Conservation (phyloP, 2,888 invertebrate genomes). For the Junonia oenone region DNA sequence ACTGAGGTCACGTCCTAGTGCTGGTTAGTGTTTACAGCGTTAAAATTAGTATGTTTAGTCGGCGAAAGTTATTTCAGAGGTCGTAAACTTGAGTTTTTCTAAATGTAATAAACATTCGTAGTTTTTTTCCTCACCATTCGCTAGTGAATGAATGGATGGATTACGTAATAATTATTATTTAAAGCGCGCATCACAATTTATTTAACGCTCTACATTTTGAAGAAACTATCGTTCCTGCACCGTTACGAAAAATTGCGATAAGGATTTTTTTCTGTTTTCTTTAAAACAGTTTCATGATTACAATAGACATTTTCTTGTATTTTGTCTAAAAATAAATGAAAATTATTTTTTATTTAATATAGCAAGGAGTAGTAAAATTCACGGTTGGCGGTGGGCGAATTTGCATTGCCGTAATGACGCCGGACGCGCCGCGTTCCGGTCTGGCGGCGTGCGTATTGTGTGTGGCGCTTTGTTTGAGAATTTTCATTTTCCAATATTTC, state of each 20-base stretch:
- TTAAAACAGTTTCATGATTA: no score
- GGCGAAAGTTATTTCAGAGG: constrained; percentile 42
- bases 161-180: constrained; percentile 3
- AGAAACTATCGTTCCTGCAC: no score
- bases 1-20: constrained; percentile 38
- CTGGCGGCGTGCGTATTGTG: constrained; percentile 20
- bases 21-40: constrained; percentile 43
- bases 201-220: no score
- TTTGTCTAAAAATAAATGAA: no score
- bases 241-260: no score
- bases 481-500: constrained; percentile 22
- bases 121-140: constrained; percentile 24
- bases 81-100: constrained; percentile 33
- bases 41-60: constrained; percentile 47
- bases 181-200: no score
- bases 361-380: constrained; percentile 13
- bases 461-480: constrained; percentile 7
- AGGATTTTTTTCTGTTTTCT: no score
- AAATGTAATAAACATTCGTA: constrained; percentile 28
- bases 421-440: constrained; percentile 25
- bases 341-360: no score
- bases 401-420: constrained; percentile 22
- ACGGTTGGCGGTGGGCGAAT: constrained; percentile 11
- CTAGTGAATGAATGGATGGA: constrained; percentile 27
- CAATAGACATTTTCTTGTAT: no score